Evolutionary conservation across 2,888 invertebrate genomes (phyloP).

Genomic region (Thymelicus lineola): DNA sequence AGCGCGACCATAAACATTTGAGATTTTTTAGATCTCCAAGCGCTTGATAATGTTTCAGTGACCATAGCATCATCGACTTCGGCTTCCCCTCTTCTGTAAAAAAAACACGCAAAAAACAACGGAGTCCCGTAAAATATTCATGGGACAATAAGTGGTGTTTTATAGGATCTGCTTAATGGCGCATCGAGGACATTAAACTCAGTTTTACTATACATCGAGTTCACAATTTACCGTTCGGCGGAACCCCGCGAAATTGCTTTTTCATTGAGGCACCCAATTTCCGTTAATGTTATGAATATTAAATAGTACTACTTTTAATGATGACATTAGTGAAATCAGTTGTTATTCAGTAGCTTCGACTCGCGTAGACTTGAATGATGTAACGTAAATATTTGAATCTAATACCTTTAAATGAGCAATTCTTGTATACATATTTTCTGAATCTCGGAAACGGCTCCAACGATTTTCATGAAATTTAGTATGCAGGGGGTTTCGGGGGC

Average conservation of each 20-base stretch:
- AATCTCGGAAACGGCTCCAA: no score
- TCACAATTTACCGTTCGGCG: slow-evolving; percentile 31
- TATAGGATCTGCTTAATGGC: slow-evolving; percentile 61
- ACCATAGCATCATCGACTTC: no score
- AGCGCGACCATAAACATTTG: no score
- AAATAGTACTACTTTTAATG: slow-evolving; percentile 42
- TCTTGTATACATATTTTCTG: no score
- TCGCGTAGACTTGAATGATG: no score
- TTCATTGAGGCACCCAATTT: slow-evolving; percentile 68
- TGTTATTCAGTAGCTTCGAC: no score
- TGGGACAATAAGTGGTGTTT: slow-evolving; percentile 60
- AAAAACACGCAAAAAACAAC: slow-evolving; percentile 41
- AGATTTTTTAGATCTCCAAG: no score
- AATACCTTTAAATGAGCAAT: no score
- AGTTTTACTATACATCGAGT: slow-evolving; percentile 45
- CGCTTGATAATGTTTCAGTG: no score
- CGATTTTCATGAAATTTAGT: no score
- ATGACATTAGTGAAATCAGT: not conserved
- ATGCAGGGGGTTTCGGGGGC: no score
- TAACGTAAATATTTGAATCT: no score
- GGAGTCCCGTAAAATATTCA: slow-evolving; percentile 57
- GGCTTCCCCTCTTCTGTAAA: not conserved
- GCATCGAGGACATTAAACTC: slow-evolving; percentile 56
- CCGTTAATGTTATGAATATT: slow-evolving; percentile 61
- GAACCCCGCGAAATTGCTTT: slow-evolving; percentile 62